Conservation (phyloP, 2,113 vertebrate genomes). For the Megaceryle torquata region DNA sequence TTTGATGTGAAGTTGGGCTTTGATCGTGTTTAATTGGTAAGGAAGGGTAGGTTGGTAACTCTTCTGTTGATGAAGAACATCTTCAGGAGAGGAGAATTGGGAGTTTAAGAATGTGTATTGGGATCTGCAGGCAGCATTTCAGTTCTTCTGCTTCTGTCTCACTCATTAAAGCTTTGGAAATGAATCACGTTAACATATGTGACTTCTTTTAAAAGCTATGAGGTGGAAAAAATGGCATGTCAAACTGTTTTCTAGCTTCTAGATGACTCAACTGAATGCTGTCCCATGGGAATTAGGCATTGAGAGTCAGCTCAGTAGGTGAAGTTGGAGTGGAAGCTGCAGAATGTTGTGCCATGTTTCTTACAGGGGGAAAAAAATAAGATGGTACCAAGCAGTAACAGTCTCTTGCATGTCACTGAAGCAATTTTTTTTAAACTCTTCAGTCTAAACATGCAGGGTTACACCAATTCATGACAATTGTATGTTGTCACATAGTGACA, state of each 20-base stretch:
- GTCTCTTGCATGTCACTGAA: not conserved
- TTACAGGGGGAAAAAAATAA: not conserved
- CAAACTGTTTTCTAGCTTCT: not conserved
- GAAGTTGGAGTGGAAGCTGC: not conserved
- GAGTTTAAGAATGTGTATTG: not conserved
- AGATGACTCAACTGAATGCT: not conserved
- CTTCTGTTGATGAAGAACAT: not conserved
- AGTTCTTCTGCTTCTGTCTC: not conserved
- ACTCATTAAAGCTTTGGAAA: not conserved
- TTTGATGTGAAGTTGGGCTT: not conserved
- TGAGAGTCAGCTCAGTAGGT: not conserved
- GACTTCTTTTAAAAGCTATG: not conserved
- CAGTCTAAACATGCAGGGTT: not conserved
- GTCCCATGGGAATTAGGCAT: not conserved
- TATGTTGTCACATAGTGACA: not conserved
- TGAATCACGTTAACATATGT: not conserved
- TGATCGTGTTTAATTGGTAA: not conserved
- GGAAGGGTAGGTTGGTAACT: not conserved
- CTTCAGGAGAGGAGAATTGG: not conserved
- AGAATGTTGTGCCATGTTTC: not conserved
- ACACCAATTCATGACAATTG: not conserved
- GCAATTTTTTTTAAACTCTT: not conserved
- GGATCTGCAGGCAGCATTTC: not conserved
- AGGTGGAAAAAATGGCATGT: not conserved
- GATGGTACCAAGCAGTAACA: not conserved